These are phyloP conservation scores for Drosophila quinaria DNA, from an alignment of 2,888 invertebrate genomes.

Conservation along the genomic window DNA sequence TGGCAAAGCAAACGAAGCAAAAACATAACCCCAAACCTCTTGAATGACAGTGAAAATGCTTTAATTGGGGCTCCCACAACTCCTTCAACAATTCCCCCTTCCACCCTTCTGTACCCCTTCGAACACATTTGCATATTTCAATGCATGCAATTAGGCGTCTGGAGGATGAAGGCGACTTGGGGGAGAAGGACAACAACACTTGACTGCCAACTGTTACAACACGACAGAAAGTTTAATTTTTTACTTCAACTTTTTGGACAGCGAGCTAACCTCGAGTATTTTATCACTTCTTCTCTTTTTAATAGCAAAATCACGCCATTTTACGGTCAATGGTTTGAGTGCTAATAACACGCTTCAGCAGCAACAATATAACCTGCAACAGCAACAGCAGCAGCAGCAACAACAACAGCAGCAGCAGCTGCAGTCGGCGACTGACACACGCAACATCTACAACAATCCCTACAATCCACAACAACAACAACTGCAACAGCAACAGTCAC, in stretches of 20 bases:
- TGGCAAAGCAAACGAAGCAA: constrained; percentile 70
- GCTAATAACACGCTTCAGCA: constrained; percentile 82
- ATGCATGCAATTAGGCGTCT: constrained; percentile 77
- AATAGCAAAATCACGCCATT: constrained; percentile 92
- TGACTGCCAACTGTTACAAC: constrained; percentile 54
- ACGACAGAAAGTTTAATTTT: constrained; percentile 54
- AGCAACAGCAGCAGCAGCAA: constrained; percentile 80
- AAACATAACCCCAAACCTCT: constrained; percentile 71
- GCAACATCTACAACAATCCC: constrained; percentile 88
- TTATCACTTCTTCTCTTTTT: constrained; percentile 5
- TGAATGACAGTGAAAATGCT: constrained; percentile 72
- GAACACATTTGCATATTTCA: constrained; percentile 80
- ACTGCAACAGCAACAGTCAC: constrained; percentile 70
- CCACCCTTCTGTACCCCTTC: constrained; percentile 1
- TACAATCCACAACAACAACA: constrained; percentile 83
- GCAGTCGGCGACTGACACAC: constrained; percentile 86
- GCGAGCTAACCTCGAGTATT: constrained; percentile 24
- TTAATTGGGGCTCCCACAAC: constrained; percentile 75
- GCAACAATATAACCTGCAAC: constrained; percentile 87
- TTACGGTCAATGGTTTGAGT: constrained; percentile 88
- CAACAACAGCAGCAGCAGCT: constrained; percentile 68
- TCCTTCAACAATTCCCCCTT: not conserved
- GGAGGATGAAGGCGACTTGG: constrained; percentile 1
- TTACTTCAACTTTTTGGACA: constrained; percentile 45
- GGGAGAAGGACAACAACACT: not conserved